A percentile compares a stretch with the other conserved stretches of the same genome.
These are phyloP conservation scores for Saccopteryx leptura DNA, from an alignment of 2,113 vertebrate species.

Conservation along the genomic window DNA sequence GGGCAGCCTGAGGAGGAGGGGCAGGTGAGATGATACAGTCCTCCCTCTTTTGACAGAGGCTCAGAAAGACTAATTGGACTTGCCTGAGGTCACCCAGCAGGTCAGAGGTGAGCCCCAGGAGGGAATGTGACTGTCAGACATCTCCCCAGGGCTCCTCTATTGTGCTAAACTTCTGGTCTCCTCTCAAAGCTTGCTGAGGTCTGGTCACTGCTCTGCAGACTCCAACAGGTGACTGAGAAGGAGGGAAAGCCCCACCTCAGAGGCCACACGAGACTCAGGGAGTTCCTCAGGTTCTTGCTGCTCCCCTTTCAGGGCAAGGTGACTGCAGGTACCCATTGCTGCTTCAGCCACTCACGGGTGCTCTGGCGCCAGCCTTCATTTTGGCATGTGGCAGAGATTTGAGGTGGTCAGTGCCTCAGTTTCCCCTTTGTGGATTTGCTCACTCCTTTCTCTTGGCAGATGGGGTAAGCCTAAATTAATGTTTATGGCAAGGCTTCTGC, in stretches of 20 bases:
- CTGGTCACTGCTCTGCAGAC: neutral
- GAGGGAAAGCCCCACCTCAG: neutral
- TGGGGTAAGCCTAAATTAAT: conserved; percentile 64
- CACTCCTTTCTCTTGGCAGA: conserved; percentile 27
- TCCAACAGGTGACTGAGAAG: neutral
- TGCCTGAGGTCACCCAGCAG: conserved; percentile 1
- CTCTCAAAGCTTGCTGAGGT: neutral
- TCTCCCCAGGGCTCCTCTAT: neutral
- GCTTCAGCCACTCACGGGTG: neutral
- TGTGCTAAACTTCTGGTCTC: neutral
- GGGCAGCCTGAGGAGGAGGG: neutral
- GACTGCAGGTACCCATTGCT: neutral
- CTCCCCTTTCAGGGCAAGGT: neutral
- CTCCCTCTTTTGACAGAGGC: neutral
- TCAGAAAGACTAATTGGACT: neutral
- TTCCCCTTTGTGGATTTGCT: conserved; percentile 46
- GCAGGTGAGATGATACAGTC: neutral
- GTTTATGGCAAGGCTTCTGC: conserved; percentile 72
- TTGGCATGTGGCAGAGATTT: neutral
- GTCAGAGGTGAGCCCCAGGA: neutral
- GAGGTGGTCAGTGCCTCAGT: conserved; percentile 66
- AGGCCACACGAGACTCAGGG: neutral
- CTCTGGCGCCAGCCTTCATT: neutral
- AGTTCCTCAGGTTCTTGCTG: neutral
- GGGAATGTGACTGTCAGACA: neutral